A percentile compares a stretch with the other conserved stretches of the same genome.
Evolutionary conservation across 2,888 invertebrate genomes (phyloP).

Genomic region (Synergus laeviventris): DNA sequence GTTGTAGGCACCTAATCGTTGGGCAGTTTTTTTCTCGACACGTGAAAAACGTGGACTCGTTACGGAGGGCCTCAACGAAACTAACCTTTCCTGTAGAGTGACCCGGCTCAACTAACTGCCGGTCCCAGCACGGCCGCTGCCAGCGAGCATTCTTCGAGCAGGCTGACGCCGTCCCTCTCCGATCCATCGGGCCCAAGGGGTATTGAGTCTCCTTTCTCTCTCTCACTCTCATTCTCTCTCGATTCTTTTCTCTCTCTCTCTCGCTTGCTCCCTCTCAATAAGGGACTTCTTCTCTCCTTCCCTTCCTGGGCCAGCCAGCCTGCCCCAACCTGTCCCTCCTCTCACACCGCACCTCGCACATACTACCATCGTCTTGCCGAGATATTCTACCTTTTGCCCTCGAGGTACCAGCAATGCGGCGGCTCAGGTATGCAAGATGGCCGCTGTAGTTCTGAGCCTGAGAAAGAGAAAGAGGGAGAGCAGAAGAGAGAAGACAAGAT

Average conservation of each 20-base stretch:
- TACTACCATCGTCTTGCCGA: slow-evolving; percentile 66
- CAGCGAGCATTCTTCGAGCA: slow-evolving; percentile 66
- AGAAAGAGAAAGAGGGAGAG: slow-evolving; percentile 49
- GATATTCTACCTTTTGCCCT: slow-evolving; percentile 76
- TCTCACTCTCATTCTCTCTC: slow-evolving; percentile 45
- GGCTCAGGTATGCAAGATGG: slow-evolving; percentile 78
- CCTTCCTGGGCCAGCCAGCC: slow-evolving; percentile 40
- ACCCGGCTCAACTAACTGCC: slow-evolving; percentile 73
- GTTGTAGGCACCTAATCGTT: slow-evolving; percentile 1
- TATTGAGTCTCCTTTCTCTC: slow-evolving; percentile 57
- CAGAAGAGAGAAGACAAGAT: slow-evolving; percentile 50
- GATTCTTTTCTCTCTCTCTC: slow-evolving; percentile 39
- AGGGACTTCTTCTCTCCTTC: slow-evolving; percentile 37
- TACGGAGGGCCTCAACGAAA: slow-evolving; percentile 57
- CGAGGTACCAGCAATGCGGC: slow-evolving; percentile 76
- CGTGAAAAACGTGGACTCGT: slow-evolving; percentile 61
- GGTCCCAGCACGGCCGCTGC: slow-evolving; percentile 57
- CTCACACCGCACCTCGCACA: slow-evolving; percentile 60
- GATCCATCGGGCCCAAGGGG: slow-evolving; percentile 70
- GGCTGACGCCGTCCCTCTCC: slow-evolving; percentile 70
- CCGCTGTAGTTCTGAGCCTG: slow-evolving; percentile 64
- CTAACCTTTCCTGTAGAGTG: slow-evolving; percentile 70
- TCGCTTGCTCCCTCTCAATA: slow-evolving; percentile 41
- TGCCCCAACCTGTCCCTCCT: slow-evolving; percentile 44
- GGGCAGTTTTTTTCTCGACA: slow-evolving; percentile 12